Percentiles rank a stretch among this genome's conserved stretches.
phyloP scores from a whole-genome alignment of 2,113 vertebrate species.

The Carassius auratus region DNA sequence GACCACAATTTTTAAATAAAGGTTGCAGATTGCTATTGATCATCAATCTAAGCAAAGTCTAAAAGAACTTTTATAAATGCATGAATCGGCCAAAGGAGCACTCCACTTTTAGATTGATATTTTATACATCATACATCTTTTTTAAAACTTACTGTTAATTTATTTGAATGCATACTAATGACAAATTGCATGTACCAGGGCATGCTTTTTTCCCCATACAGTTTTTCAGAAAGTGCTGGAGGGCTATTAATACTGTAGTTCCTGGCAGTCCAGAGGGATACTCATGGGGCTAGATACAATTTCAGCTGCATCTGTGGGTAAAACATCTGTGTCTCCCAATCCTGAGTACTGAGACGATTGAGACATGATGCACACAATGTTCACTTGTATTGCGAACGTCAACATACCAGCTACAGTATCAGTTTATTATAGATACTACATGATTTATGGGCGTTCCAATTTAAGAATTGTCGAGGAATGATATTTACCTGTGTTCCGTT shows the following conservation, averaged over 20 bases:
- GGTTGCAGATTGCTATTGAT: not conserved
- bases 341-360: not conserved
- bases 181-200: not conserved
- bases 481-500: not conserved
- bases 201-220: slow-evolving; percentile 1
- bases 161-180: not conserved
- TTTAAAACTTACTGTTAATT: not conserved
- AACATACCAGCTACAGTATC: not conserved
- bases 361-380: slow-evolving; percentile 24
- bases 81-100: not conserved
- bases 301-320: slow-evolving; percentile 70
- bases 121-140: not conserved
- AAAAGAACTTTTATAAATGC: not conserved
- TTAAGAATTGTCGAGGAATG: not conserved
- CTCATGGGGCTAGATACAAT: slow-evolving; percentile 69
- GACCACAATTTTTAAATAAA: not conserved
- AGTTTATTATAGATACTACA: not conserved
- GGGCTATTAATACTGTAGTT: slow-evolving; percentile 49
- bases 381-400: slow-evolving; percentile 4
- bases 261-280: slow-evolving; percentile 57
- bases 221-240: slow-evolving; percentile 9
- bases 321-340: slow-evolving; percentile 50
- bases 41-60: not conserved
- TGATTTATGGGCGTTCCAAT: not conserved
- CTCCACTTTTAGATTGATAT: not conserved